phyloP scores from a whole-genome alignment of 2,113 vertebrate genomes.

The Artemisiospiza belli region DNA sequence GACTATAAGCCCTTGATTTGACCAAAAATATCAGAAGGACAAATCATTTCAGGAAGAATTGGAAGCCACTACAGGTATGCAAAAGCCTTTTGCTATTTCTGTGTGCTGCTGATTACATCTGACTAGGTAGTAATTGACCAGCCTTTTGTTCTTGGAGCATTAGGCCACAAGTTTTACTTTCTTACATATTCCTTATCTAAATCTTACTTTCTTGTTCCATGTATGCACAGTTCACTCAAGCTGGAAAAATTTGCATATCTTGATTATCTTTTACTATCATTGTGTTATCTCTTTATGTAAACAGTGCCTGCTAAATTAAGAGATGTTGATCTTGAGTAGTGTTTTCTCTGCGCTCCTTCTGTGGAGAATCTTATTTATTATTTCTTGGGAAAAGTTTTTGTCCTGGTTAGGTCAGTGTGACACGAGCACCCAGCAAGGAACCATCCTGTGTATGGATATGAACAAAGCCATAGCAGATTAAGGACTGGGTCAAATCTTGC shows the following conservation, averaged over 20 bases:
- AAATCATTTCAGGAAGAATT: neutral
- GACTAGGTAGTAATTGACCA: neutral
- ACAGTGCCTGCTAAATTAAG: neutral
- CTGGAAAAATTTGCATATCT: neutral
- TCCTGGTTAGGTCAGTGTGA: neutral
- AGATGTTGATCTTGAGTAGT: neutral
- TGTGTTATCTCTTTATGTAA: neutral
- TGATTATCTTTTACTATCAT: neutral
- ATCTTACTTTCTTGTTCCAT: neutral
- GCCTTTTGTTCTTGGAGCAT: neutral
- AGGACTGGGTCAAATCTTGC: neutral
- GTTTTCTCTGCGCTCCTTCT: neutral
- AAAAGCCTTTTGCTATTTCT: neutral
- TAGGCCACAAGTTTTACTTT: neutral
- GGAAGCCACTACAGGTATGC: neutral
- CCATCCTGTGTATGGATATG: neutral
- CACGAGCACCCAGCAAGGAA: neutral
- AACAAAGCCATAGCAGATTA: neutral
- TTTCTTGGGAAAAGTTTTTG: neutral
- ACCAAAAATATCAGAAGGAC: neutral
- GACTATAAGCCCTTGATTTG: constrained; percentile 19
- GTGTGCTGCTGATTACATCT: neutral
- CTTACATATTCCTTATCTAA: neutral
- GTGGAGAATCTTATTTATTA: neutral
- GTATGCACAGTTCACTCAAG: neutral